Evolutionary conservation across 2,797 vertebrate genomes (phyloP), one percentile per base, ranked within the genome.

Genomic region (Sebastes itinus): DNA sequence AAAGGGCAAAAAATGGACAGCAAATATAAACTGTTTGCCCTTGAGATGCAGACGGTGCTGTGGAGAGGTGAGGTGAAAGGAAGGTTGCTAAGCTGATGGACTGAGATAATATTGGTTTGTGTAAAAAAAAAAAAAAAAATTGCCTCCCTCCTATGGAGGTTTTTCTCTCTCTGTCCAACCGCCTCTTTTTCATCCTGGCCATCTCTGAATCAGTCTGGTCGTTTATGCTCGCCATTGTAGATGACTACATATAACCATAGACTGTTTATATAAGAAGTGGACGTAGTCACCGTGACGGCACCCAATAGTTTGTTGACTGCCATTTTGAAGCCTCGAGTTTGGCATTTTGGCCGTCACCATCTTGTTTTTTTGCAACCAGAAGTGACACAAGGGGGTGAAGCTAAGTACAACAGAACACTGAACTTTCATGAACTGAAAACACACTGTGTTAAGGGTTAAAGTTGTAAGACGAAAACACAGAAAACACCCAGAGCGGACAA

Each of bases 1-100:
- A 97, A 97, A 98, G 96, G 96, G 96, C 95, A 96, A 85, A 87
- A 23, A 87, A 94, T 72, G 81, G 92, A 94, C 92, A 85, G 88
- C 46, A 78, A 70, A 92, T 93, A 92, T 77, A 89, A 90, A 89
- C 62, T 20, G 81, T 89, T 87, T 92, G 86, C 74, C 92, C 93
- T 94, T 94, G 91, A 90, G 90, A 75, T 77, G 77, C 85, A 82
- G 81, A 75, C 72, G 18, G 75, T 38, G 49, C 63, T 67, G 75
- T 66, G 80, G 25, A 60, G 82, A 60, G 69, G 78, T 63, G 71
- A 87, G 77, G 90, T 75, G 70, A 87, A 42, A 71, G 77, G 74
- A 75, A 74, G 59, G 65, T 42, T 46, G 70, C 74, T 82, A 49
- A 83, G 62, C 86, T 92, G 88, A 86, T 87, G 67, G 67, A 89